Percentiles rank a stretch among this genome's conserved stretches.
These are phyloP conservation scores for Phorcus lineatus DNA, from an alignment of 2,888 invertebrate genomes.

Conservation along the genomic window DNA sequence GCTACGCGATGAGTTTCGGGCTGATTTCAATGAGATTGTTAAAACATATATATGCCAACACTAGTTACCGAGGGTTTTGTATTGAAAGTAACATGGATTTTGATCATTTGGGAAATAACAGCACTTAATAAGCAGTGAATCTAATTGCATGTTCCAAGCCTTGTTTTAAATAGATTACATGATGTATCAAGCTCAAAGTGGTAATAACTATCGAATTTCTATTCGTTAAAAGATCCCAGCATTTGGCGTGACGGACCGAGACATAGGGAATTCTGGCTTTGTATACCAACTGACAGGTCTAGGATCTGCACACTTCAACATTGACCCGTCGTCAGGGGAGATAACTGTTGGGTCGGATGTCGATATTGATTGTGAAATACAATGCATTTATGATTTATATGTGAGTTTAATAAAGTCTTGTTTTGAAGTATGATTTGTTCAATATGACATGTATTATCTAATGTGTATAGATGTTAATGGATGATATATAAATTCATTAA, in stretches of 20 bases:
- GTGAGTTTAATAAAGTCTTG: not conserved
- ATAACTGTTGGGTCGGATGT: not conserved
- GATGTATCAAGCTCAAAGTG: too few species aligned
- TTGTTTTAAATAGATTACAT: too few species aligned
- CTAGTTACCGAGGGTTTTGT: too few species aligned
- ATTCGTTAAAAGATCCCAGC: not conserved
- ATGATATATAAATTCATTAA: too few species aligned
- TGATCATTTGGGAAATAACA: too few species aligned
- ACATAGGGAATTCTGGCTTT: not conserved
- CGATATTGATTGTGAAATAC: constrained; percentile 22
- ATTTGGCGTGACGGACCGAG: constrained; percentile 1
- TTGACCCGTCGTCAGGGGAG: not conserved
- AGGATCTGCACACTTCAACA: not conserved
- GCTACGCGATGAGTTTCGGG: too few species aligned
- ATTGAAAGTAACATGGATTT: too few species aligned
- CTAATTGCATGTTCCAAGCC: too few species aligned
- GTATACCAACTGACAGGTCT: not conserved
- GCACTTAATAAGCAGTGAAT: too few species aligned
- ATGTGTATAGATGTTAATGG: too few species aligned
- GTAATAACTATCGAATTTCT: not conserved
- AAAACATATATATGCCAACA: too few species aligned
- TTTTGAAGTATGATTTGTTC: not conserved
- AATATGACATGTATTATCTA: not conserved
- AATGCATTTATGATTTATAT: not conserved
- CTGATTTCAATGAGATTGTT: too few species aligned